Evolutionary conservation across 2,888 invertebrate species (phyloP).

Genomic region (Opisthograptis luteolata): DNA sequence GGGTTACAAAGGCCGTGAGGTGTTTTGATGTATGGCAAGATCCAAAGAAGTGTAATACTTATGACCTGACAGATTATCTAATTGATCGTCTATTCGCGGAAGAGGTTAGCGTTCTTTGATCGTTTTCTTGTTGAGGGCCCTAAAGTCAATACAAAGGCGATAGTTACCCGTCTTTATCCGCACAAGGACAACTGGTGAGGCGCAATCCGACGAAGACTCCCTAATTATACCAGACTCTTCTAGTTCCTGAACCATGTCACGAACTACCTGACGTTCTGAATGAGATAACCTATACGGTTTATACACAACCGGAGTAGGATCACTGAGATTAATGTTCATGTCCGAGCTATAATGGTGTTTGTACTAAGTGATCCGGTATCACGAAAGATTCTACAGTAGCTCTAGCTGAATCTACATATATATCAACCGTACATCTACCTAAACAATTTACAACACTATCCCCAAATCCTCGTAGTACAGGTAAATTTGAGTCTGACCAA

Average conservation of each 20-base stretch:
- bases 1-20: not conserved
- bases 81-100: not conserved
- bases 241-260: not conserved
- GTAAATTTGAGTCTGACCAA: not conserved
- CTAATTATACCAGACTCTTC: not conserved
- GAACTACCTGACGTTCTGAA: not conserved
- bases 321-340: not conserved
- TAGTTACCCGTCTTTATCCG: not conserved
- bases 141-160: not conserved
- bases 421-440: not conserved
- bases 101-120: not conserved
- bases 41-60: not conserved
- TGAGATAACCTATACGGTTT: not conserved
- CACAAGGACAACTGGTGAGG: not conserved
- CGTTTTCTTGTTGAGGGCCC: constrained; percentile 22
- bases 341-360: not conserved
- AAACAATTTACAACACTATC: not conserved
- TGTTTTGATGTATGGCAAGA: not conserved
- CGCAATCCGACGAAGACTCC: not conserved
- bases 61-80: not conserved
- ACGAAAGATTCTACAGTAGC: not conserved
- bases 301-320: not conserved
- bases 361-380: not conserved
- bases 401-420: not conserved
- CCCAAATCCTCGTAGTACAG: not conserved